Base-by-base conservation (phyloP, 2,113 vertebrate genomes). In the Pedionomus torquatus region DNA sequence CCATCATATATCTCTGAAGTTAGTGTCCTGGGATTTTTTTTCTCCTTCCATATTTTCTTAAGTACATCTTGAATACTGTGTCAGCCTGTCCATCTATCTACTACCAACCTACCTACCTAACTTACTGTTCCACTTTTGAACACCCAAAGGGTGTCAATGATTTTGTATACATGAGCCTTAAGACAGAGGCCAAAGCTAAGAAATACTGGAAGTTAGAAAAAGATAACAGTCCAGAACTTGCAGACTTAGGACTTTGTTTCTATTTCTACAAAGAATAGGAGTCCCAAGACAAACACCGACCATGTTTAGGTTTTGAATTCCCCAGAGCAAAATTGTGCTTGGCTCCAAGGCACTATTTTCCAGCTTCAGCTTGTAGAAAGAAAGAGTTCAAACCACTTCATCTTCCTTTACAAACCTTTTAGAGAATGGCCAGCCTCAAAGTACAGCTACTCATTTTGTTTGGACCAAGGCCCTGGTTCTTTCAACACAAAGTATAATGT, bases 61-160 rank as follows among this genome's bases (percentile, higher is more conserved):
- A 66, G 28, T 9, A 78, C 5, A 33, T 52, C 31, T 54, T 80
- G 31, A 76, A 13, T 66, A 57, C 17, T 33, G 24, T 25, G 37
- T 8, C 63, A 63, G 31, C 15, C 35, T n/a, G 44, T 44, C 44
- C 44, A 44, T 44, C 44, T 44, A 31, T 17, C n/a, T 64, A 20
- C 28, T 26, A 25, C 44, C 25, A 58, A n/a, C 9, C 17, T 55
- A 20, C 13, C 11, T 39, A 30, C 25, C 17, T 0, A 1, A n/a
- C 26, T 41, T 75, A 63, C 7, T 58, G 49, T 37, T 75, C 16
- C 46, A 17, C 18, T 89, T 83, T n/a, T 31, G 57, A 68, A 88
- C 33, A 58, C 10, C 5, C 46, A 64, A 14, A 64, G 5, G 19
- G 13, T 68, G 33, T 20, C 13, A 5, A 4, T 28, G 24, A 64